A percentile compares a stretch with the other conserved stretches of the same genome.
These are phyloP conservation scores for Eublepharis macularius DNA, from an alignment of 2,113 vertebrate genomes.

Conservation along the genomic window DNA sequence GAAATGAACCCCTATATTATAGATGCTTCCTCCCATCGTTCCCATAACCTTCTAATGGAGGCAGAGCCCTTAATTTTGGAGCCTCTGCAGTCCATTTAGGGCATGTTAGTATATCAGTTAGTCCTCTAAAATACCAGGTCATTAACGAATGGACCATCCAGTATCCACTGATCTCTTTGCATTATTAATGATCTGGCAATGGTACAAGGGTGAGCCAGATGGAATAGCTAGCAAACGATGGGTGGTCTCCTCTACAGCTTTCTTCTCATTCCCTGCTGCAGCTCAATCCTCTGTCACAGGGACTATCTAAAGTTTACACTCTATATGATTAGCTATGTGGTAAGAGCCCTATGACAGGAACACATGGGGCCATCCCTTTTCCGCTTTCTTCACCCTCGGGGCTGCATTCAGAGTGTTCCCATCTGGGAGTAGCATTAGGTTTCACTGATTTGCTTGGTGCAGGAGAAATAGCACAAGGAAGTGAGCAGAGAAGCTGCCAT, in stretches of 20 bases:
- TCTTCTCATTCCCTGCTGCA: background rate
- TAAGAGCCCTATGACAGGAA: background rate
- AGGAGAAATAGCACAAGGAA: background rate
- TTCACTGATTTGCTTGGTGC: background rate
- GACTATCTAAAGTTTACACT: background rate
- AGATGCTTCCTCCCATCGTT: background rate
- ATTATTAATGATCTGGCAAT: conserved; percentile 3
- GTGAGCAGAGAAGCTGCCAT: background rate
- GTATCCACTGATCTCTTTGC: conserved; percentile 40
- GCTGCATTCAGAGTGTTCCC: background rate
- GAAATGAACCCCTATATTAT: background rate
- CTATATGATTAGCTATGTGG: conserved; percentile 6
- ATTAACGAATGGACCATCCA: conserved; percentile 50
- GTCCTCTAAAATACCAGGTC: conserved; percentile 46
- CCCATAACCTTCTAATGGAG: background rate
- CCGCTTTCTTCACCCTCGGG: background rate
- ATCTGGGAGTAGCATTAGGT: conserved; percentile 19
- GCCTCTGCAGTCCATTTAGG: conserved; percentile 30
- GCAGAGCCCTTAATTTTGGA: background rate
- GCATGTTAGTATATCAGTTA: conserved; percentile 52
- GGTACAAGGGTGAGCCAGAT: conserved; percentile 26
- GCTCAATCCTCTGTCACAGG: background rate
- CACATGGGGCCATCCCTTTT: background rate
- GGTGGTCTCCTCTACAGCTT: background rate
- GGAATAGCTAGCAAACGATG: background rate